Evolutionary conservation across 2,113 vertebrate genomes (phyloP).

Genomic region (Garra rufa): DNA sequence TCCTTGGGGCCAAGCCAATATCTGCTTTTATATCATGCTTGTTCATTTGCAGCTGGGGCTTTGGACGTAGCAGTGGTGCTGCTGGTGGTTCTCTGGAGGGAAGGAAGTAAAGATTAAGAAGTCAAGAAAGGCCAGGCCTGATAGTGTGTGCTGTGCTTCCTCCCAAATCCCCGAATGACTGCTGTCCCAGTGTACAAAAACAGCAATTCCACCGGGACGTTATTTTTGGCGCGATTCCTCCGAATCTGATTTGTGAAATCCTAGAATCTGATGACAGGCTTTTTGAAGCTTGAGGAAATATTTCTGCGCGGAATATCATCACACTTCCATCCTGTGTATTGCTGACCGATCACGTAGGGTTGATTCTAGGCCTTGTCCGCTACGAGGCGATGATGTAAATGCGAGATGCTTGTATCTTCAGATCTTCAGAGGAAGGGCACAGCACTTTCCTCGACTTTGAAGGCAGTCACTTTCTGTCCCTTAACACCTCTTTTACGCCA

Average conservation of each 20-base stretch:
- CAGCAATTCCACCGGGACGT: not conserved
- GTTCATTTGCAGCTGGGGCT: constrained; percentile 70
- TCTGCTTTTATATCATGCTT: constrained; percentile 71
- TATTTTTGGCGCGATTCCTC: constrained; percentile 22
- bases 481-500: constrained; percentile 52
- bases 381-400: constrained; percentile 30
- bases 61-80: constrained; percentile 47
- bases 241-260: constrained; percentile 29
- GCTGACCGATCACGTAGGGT: constrained; percentile 46
- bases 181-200: constrained; percentile 19
- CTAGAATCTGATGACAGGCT: constrained; percentile 23
- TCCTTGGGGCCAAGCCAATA: constrained; percentile 72
- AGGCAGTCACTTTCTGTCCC: constrained; percentile 61
- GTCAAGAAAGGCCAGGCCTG: constrained; percentile 74
- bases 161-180: constrained; percentile 26
- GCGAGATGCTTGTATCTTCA: constrained; percentile 58
- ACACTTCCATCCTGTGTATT: constrained; percentile 32
- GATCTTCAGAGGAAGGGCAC: constrained; percentile 74
- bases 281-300: constrained; percentile 36
- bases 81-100: constrained; percentile 53
- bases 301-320: constrained; percentile 47
- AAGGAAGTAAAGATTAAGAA: constrained; percentile 78
- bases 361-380: constrained; percentile 3
- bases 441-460: constrained; percentile 74
- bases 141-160: constrained; percentile 24